Base-by-base conservation (phyloP, 2,113 vertebrate genomes). In the Calyptommatus sinebrachiatus region DNA sequence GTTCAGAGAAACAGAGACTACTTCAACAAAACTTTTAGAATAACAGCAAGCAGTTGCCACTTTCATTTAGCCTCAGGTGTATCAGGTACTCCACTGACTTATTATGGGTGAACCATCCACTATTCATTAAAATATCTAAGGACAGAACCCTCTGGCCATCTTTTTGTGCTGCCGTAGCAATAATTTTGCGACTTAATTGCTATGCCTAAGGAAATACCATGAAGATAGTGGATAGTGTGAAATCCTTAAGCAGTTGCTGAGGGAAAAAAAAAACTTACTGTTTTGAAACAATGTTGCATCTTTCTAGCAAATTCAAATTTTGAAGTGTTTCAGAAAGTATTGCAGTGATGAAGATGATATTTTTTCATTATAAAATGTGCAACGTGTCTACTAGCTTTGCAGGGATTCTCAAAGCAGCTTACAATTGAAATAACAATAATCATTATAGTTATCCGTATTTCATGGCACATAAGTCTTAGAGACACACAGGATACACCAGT, bases 171-270 rank as follows among this genome's bases (percentile, higher is more conserved):
- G 28, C 8, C 4, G 66, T 80, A 74, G 16, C 80, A 74, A 9
- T 77, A n/a, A 78, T 21, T 11, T 28, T 61, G 18, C 60, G 14
- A 31, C 67, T 78, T 80, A 50, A 86, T 28, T 83, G 28, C 48
- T 46, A 45, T 63, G 71, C 1, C 65, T 20, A 35, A 41, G 66
- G 26, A 28, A 61, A 61, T 45, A n/a, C 41, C 71, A 28, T 61
- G 71, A 66, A 78, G 65, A 72, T 41, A 82, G 83, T n/a, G 61
- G 72, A 18, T 31, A 31, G 24, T 82, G 29, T 84, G 29, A 81
- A 46, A 53, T 75, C 81, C 7, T 73, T 65, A 60, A 9, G 72
- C 53, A 79, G 67, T 76, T 68, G 29, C 79, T 50, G 66, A 66
- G 29, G 10, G 69, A 83, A 83, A 76, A 83, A 83, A 76, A 28